A percentile compares a stretch with the other conserved stretches of the same genome.
These are phyloP conservation scores for Hyppa rectilinea DNA, from an alignment of 2,888 invertebrate species.

Conservation along the genomic window DNA sequence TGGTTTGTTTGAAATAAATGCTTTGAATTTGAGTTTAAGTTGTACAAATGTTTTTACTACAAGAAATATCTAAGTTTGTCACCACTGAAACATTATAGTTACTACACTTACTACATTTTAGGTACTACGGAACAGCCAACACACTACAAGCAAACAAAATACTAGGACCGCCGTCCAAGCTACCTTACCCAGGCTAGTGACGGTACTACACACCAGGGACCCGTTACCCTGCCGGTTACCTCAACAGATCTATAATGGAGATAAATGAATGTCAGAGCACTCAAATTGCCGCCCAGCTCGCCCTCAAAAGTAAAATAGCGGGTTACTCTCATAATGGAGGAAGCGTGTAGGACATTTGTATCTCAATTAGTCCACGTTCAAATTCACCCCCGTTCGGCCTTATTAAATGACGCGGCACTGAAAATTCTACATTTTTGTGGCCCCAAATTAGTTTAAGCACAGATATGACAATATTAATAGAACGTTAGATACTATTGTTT, in stretches of 20 bases:
- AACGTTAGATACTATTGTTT: conserved; percentile 44
- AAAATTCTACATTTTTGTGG: conserved; percentile 58
- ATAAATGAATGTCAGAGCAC: conserved; percentile 89
- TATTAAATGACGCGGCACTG: conserved; percentile 55
- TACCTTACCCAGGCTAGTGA: conserved; percentile 48
- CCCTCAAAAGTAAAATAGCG: conserved; percentile 84
- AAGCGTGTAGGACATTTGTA: conserved; percentile 88
- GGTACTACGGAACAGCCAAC: neutral
- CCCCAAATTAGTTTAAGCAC: conserved; percentile 40
- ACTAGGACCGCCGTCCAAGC: conserved; percentile 39
- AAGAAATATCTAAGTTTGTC: too few relatives aligned
- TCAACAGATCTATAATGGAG: conserved; percentile 86
- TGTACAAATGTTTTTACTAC: too few relatives aligned
- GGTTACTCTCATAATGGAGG: conserved; percentile 86
- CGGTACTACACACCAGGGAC: conserved; percentile 78
- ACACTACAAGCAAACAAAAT: conserved; percentile 23
- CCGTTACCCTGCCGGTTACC: conserved; percentile 71
- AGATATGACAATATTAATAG: conserved; percentile 50
- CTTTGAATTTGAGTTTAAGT: too few relatives aligned
- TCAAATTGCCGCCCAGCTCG: conserved; percentile 78
- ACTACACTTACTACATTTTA: too few relatives aligned
- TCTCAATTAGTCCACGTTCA: conserved; percentile 82
- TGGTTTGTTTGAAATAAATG: too few relatives aligned
- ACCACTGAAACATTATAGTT: too few relatives aligned
- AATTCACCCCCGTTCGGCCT: conserved; percentile 72